Evolutionary conservation across 1,140 invertebrate genomes (phyloP), one percentile per base, ranked within the genome.

Genomic region (Camponotus floridanus): DNA sequence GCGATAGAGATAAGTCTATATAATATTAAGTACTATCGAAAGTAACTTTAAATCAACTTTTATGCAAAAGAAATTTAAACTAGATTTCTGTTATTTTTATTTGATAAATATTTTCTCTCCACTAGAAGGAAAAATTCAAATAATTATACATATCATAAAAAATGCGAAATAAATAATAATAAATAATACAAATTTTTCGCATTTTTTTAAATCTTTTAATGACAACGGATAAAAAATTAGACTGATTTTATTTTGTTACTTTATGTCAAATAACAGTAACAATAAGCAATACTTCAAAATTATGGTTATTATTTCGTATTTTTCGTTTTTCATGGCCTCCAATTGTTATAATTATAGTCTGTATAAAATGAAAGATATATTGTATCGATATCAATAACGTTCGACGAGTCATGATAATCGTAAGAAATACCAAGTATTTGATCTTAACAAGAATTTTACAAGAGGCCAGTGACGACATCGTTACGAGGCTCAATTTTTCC

Each of bases 401-500:
- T 3, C 26, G 1, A 9, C 3, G 21, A n/a, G 55, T 11, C 13
- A 13, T 36, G 26, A 48, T 21, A 31, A 85, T 9, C 42, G 31
- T 33, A 11, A 45, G 11, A 81, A 51, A 51, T 51, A 51, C n/a
- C 13, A 36, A n/a, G 18, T 86, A 62, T 71, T 70, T 71, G n/a
- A 11, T 42, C n/a, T 61, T 81, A 65, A 81, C n/a, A 68, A 57
- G 65, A 86, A 9, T 79, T 81, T 81, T 86, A 86, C 55, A 86
- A 86, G 64, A 61, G n/a, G 3, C 6, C 39, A 68, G n/a, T 42
- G 76, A 68, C 48, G 83, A 79, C 59, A 57, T 8, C 21, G 76
- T 80, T 78, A 57, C n/a, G 36, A 45, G 45, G 73, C 68, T 87
- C 89, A 70, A 84, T 86, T 90, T 78, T 74, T 81, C 59, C 59